Evolutionary conservation across 2,113 vertebrate genomes (phyloP).

Genomic region (Stictonetta naevosa): DNA sequence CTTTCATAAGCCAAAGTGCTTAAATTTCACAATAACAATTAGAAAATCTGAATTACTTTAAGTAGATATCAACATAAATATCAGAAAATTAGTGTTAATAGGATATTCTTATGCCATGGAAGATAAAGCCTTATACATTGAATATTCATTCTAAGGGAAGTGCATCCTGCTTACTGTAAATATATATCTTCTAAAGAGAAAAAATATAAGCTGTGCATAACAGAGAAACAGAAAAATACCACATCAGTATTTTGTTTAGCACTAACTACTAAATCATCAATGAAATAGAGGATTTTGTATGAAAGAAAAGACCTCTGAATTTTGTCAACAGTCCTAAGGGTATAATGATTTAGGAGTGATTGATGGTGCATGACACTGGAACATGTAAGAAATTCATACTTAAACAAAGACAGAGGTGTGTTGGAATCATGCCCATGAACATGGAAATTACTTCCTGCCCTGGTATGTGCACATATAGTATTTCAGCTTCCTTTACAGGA

Average conservation of each 20-base stretch:
- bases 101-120: neutral
- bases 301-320: neutral
- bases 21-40: neutral
- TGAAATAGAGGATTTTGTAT: neutral
- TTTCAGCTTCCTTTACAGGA: neutral
- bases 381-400: neutral
- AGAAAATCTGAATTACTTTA: neutral
- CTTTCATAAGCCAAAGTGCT: neutral
- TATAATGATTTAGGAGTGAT: neutral
- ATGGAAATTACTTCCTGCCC: neutral
- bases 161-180: neutral
- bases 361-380: neutral
- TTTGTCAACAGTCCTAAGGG: neutral
- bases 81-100: neutral
- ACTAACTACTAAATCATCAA: neutral
- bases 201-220: neutral
- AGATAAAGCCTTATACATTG: too few relatives aligned
- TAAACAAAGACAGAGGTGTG: neutral
- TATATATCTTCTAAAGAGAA: neutral
- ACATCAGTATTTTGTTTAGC: neutral
- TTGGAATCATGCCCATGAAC: neutral
- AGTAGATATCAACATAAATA: neutral
- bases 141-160: neutral
- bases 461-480: accelerated
- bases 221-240: neutral